Evolutionary conservation across 2,888 invertebrate species (phyloP).

Genomic region (Drosophila flavopinicola): DNA sequence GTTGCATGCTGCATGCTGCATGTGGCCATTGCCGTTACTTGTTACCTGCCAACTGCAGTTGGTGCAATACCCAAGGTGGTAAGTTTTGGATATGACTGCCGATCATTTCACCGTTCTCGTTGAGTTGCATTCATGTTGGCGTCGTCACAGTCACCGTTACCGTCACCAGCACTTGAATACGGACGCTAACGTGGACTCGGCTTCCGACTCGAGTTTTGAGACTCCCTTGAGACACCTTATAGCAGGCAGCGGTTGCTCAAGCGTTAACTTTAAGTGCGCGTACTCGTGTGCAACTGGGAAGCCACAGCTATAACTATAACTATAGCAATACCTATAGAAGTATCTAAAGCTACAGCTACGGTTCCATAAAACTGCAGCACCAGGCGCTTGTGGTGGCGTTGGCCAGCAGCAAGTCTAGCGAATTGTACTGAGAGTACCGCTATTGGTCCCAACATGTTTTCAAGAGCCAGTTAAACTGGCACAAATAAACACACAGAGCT

Average conservation of each 20-base stretch:
- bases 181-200: slow-evolving; percentile 14
- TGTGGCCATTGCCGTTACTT: slow-evolving; percentile 39
- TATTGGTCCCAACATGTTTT: slow-evolving; percentile 42
- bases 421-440: slow-evolving; percentile 54
- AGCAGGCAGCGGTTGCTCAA: slow-evolving; percentile 50
- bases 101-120: slow-evolving; percentile 65
- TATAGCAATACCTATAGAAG: too few relatives aligned
- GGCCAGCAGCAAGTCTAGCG: slow-evolving; percentile 22
- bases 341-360: neutral
- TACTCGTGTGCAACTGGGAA: slow-evolving; percentile 57
- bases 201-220: slow-evolving; percentile 13
- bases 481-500: slow-evolving; percentile 26
- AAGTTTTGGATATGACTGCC: slow-evolving; percentile 45
- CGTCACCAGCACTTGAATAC: slow-evolving; percentile 23
- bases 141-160: too few relatives aligned
- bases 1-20: slow-evolving; percentile 53
- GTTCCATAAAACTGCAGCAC: slow-evolving; percentile 12
- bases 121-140: slow-evolving; percentile 51
- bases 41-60: slow-evolving; percentile 35
- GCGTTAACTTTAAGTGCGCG: slow-evolving; percentile 54
- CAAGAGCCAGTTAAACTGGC: slow-evolving; percentile 49
- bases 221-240: slow-evolving; percentile 26
- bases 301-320: slow-evolving; percentile 3
- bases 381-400: slow-evolving; percentile 5
- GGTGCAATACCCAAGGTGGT: slow-evolving; percentile 56